Base-by-base conservation (phyloP, 2,888 invertebrate species). In the Cryptocheilus praepositus region DNA sequence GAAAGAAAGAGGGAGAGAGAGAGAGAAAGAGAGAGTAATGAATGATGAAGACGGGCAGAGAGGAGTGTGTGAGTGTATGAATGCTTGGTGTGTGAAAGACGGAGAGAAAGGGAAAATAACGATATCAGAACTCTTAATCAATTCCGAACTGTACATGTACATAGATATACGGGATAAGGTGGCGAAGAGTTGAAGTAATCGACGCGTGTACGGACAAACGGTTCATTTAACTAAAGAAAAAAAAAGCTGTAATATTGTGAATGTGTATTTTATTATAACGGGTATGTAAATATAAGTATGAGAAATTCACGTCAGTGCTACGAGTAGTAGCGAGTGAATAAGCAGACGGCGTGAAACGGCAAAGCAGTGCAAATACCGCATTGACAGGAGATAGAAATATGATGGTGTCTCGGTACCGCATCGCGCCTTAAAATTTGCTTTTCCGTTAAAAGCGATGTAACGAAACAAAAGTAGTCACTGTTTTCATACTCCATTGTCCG, bases 251-350 rank as follows among this genome's bases (percentile, higher is more conserved):
- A 83, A 81, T 78, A 79, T 82, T 79, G 83, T 83, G 85, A 85
- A 85, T 84, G 85, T 83, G 85, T 85, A 85, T 86, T 86, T 86
- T 86, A 85, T 85, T 85, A 85, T 85, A 81, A 82, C 78, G 80
- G 77, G 75, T 73, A 67, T 55, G 71, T 70, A 73, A 70, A 66
- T 60, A 63, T 70, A 64, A 67, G 59, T 43, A 25, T 21, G 28
- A 67, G 54, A 52, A 53, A 21, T 21, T 53, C 1, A 8, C 51
- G 19, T 51, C 22, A 51, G 13, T 13, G 51, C 22, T n/a, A 11
- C 36, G 13, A 36, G 36, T 36, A 36, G 36, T 36, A 36, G 13
- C 36, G 36, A 7, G 7, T 36, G 11, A 36, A 36, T 36, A 36
- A 11, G 11, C 11, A 36, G 36, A 36, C 7, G 13, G 36, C 36